Evolutionary conservation across 2,888 invertebrate genomes (phyloP), one percentile per base, ranked within the genome.

Genomic region (Drosophila melanosoma): DNA sequence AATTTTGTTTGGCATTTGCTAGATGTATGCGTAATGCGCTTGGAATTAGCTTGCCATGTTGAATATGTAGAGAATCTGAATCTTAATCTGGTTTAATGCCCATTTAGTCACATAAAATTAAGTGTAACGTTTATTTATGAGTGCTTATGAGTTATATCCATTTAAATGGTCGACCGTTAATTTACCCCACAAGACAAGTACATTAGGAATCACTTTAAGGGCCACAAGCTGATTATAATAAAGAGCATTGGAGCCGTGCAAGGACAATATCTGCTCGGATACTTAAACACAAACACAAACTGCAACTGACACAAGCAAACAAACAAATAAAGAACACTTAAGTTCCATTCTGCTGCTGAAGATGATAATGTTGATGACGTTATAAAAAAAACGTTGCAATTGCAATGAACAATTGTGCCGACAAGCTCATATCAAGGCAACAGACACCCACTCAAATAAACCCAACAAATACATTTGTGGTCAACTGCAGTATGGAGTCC

Each of bases 81-180:
- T 40, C 38, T 65, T 83, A 87, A 87, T 72, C 78, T 57, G 36
- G 33, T 51, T 40, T 80, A 83, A 80, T 72, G 67, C 63, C 26
- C 52, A 33, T 29, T 56, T 33, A 11, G 66, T 49, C 48, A 17
- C 65, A 77, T 61, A 36, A 45, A 70, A 64, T 70, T 63, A 74
- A 62, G 38, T 49, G 49, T 62, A 67, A 51, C 56, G 56, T 68
- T 68, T 65, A 57, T 69, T 66, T 65, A 77, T 59, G 54, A 68
- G 35, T 69, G 51, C 48, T 68, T 81, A 71, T 81, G 74, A 77
- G 68, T 70, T 70, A 83, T 70, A 64, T 63, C 56, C 57, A 65
- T 57, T 79, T 82, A 60, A 68, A 62, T 69, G 64, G 40, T 51
- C 33, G 12, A 59, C 68, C 58, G 54, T 63, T 80, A 35, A 69